These are phyloP conservation scores for Amitus sp. DNA, from an alignment of 2,888 invertebrate species.

Conservation along the genomic window DNA sequence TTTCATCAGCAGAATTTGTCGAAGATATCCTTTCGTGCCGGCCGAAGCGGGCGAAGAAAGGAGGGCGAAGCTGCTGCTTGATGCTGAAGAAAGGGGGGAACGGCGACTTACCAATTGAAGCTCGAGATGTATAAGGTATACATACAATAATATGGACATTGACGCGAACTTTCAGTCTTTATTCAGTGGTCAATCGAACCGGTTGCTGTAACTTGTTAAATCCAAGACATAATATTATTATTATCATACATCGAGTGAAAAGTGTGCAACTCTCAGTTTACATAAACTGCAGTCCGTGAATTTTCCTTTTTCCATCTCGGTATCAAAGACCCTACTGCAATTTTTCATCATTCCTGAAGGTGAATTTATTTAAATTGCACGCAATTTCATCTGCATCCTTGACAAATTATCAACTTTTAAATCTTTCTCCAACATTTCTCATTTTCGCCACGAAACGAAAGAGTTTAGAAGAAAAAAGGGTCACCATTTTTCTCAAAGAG, in stretches of 20 bases:
- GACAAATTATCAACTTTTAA: too few species aligned
- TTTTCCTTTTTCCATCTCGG: too few species aligned
- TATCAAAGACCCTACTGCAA: background rate
- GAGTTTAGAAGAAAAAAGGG: background rate
- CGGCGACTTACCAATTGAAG: constrained; percentile 22
- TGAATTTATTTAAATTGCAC: too few species aligned
- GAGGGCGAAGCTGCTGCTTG: constrained; percentile 32
- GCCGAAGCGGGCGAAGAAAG: constrained; percentile 18
- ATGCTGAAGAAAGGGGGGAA: constrained; percentile 31
- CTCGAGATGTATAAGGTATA: constrained; percentile 24
- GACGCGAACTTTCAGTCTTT: constrained; percentile 34
- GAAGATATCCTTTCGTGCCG: background rate
- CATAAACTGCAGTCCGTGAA: too few species aligned
- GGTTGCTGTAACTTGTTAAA: constrained; percentile 6
- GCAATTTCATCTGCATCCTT: background rate
- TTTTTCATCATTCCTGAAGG: too few species aligned
- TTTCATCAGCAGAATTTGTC: background rate
- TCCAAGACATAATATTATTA: background rate
- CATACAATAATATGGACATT: constrained; percentile 17
- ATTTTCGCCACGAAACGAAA: background rate
- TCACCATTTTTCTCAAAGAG: background rate
- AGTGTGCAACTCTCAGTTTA: constrained; percentile 2
- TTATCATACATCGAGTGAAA: constrained; percentile 4
- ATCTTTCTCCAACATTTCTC: background rate
- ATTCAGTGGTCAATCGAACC: constrained; percentile 22